These are phyloP conservation scores for Leptocoma aspasia DNA, from an alignment of 2,113 vertebrate genomes.

Conservation along the genomic window DNA sequence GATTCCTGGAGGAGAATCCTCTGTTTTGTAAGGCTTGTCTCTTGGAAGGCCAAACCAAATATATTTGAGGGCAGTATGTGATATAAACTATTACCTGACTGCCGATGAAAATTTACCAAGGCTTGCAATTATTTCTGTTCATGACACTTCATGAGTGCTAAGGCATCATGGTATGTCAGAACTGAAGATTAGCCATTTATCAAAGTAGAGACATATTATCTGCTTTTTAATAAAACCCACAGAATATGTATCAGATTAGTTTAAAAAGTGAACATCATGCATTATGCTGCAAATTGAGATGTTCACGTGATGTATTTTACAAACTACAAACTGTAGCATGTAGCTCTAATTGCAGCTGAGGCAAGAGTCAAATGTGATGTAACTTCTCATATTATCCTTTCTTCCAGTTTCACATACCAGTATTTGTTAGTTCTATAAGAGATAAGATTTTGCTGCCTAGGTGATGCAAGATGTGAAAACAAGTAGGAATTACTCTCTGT, in stretches of 20 bases:
- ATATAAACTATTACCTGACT: not conserved
- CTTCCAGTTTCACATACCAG: not conserved
- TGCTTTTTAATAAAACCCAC: not conserved
- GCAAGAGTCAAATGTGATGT: not conserved
- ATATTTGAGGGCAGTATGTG: not conserved
- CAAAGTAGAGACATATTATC: not conserved
- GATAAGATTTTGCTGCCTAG: not conserved
- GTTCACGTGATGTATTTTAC: not conserved
- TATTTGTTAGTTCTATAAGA: not conserved
- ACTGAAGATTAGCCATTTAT: not conserved
- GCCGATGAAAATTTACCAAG: not conserved
- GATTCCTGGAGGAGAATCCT: not conserved
- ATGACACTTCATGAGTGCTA: not conserved
- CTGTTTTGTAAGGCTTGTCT: not conserved
- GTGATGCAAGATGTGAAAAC: not conserved
- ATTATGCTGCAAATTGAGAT: not conserved
- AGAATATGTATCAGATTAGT: not conserved
- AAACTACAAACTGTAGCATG: not conserved
- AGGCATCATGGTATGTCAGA: not conserved
- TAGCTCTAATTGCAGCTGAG: not conserved
- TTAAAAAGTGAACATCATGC: not conserved
- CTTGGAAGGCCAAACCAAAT: not conserved
- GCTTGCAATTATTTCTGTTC: not conserved
- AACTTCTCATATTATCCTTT: not conserved
- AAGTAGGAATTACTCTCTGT: not conserved